Conservation (phyloP, 1,140 invertebrate species). For the Macrobrachium nipponense region DNA sequence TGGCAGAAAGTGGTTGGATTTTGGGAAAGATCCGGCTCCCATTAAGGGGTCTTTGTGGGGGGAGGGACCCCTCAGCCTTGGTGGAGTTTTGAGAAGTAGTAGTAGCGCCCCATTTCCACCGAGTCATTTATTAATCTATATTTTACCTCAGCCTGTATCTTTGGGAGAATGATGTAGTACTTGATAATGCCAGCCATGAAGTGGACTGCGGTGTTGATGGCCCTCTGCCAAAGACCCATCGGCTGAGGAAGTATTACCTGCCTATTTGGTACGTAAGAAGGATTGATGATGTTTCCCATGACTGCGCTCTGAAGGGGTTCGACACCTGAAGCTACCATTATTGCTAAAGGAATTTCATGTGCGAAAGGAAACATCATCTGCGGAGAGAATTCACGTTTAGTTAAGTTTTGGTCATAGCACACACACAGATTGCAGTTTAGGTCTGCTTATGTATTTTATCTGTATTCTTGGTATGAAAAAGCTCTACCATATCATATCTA, state of each 20-base stretch:
- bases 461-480: too few species aligned
- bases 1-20: too few species aligned
- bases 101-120: too few species aligned
- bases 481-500: too few species aligned
- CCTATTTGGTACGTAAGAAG: background rate
- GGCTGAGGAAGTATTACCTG: background rate
- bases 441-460: too few species aligned
- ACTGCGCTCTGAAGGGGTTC: background rate
- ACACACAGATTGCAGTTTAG: too few species aligned
- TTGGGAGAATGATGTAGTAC: background rate
- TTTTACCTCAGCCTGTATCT: background rate
- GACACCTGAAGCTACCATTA: background rate
- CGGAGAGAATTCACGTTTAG: too few species aligned
- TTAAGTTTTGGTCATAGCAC: too few species aligned
- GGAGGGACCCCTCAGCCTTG: too few species aligned
- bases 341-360: background rate
- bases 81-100: too few species aligned
- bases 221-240: background rate
- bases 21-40: too few species aligned
- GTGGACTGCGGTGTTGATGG: background rate
- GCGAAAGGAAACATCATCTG: slow-evolving; percentile 14
- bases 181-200: background rate
- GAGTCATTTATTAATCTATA: background rate
- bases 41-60: too few species aligned
- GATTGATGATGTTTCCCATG: slow-evolving; percentile 1